Evolutionary conservation across 2,797 vertebrate genomes (phyloP).

Genomic region (Sternarchorhynchus goeldii): DNA sequence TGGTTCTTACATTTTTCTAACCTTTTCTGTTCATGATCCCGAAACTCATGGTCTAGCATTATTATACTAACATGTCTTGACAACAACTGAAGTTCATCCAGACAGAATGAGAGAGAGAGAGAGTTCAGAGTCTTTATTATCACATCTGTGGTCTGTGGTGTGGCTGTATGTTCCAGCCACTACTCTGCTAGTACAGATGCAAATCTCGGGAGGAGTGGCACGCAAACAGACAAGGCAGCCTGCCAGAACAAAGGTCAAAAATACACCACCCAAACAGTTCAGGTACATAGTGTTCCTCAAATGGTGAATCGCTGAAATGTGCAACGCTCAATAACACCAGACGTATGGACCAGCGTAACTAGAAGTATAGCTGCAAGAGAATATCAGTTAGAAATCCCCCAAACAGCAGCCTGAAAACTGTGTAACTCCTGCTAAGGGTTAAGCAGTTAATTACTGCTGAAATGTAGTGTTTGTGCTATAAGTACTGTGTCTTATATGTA

Average conservation of each 20-base stretch:
- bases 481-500: too few relatives aligned
- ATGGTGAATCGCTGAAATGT: slow-evolving; percentile 42
- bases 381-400: not conserved
- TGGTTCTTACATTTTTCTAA: not conserved
- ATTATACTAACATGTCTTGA: not conserved
- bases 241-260: slow-evolving; percentile 64
- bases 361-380: not conserved
- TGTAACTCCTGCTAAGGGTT: slow-evolving; percentile 8
- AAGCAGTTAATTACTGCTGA: slow-evolving; percentile 20
- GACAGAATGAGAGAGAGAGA: not conserved
- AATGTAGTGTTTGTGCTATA: slow-evolving; percentile 3
- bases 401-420: slow-evolving; percentile 13
- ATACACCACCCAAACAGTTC: slow-evolving; percentile 53
- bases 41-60: not conserved
- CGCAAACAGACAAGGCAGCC: slow-evolving; percentile 70
- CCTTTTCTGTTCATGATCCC: not conserved
- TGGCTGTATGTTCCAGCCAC: slow-evolving; percentile 45
- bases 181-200: slow-evolving; percentile 70
- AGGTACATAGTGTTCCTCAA: slow-evolving; percentile 54
- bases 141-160: slow-evolving; percentile 37
- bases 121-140: slow-evolving; percentile 36
- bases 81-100: not conserved
- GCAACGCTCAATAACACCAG: slow-evolving; percentile 4
- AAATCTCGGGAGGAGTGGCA: slow-evolving; percentile 74
- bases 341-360: slow-evolving; percentile 7